These are phyloP conservation scores for Perognathus longimembris DNA, from an alignment of 2,113 vertebrate genomes.

Conservation along the genomic window DNA sequence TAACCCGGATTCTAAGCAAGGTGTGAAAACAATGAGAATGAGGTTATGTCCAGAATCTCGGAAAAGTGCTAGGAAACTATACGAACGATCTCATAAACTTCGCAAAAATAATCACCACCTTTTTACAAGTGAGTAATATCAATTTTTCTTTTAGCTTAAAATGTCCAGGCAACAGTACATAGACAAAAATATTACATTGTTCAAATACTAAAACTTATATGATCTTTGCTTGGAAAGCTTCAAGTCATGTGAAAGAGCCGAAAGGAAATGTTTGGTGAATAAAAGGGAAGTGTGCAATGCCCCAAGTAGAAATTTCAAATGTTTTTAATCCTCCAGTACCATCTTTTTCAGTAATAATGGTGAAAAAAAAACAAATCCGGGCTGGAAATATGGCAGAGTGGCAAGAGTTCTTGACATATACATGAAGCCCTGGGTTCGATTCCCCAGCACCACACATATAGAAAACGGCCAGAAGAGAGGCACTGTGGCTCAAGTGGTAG, in stretches of 20 bases:
- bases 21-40: slow-evolving; percentile 98
- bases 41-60: slow-evolving; percentile 96
- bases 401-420: too few relatives aligned
- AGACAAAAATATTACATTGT: neutral
- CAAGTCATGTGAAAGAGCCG: neutral
- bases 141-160: neutral
- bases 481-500: too few relatives aligned
- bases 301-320: neutral
- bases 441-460: too few relatives aligned
- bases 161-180: neutral
- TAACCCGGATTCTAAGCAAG: slow-evolving; percentile 98
- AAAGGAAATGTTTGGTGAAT: neutral
- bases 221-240: neutral
- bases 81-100: slow-evolving; percentile 97
- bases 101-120: slow-evolving; percentile 99
- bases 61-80: slow-evolving; percentile 97
- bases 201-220: neutral
- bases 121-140: slow-evolving; percentile 95
- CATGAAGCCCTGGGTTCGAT: too few relatives aligned
- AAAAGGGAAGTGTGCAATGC: neutral
- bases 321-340: neutral
- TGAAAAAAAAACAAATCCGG: too few relatives aligned
- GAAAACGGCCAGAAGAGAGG: too few relatives aligned
- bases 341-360: neutral
- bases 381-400: too few relatives aligned